Percentiles rank a stretch among this genome's conserved stretches.
Evolutionary conservation across 2,797 vertebrate species (phyloP).

Genomic region (Lepilemur septentrionalis): DNA sequence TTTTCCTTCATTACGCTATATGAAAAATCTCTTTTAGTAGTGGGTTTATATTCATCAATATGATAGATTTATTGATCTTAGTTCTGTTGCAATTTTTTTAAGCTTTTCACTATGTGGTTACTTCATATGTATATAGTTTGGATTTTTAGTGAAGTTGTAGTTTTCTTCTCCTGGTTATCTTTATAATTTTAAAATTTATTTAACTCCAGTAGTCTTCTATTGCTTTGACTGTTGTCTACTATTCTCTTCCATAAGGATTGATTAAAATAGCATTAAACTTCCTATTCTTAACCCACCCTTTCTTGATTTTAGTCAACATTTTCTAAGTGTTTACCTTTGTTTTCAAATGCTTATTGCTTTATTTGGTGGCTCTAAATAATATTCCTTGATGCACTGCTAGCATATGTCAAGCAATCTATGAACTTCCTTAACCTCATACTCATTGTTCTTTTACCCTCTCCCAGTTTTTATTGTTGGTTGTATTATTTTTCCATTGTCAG

Average conservation of each 20-base stretch:
- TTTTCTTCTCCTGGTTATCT: not conserved
- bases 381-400: not conserved
- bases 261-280: slow-evolving; percentile 6
- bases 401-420: not conserved
- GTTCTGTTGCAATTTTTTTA: not conserved
- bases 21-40: not conserved
- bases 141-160: not conserved
- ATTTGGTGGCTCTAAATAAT: not conserved
- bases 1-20: not conserved
- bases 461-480: not conserved
- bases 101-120: not conserved
- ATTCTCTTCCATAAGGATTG: not conserved
- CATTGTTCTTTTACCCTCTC: not conserved
- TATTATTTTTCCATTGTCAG: not conserved
- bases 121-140: slow-evolving; percentile 11
- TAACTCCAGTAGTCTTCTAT: not conserved
- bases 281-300: not conserved
- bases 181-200: not conserved
- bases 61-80: not conserved
- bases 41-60: not conserved
- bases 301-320: not conserved
- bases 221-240: not conserved
- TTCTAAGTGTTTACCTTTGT: not conserved
- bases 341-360: not conserved
- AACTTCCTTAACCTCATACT: not conserved